phyloP scores from a whole-genome alignment of 2,888 invertebrate species.

The Tubulanus polymorphus region DNA sequence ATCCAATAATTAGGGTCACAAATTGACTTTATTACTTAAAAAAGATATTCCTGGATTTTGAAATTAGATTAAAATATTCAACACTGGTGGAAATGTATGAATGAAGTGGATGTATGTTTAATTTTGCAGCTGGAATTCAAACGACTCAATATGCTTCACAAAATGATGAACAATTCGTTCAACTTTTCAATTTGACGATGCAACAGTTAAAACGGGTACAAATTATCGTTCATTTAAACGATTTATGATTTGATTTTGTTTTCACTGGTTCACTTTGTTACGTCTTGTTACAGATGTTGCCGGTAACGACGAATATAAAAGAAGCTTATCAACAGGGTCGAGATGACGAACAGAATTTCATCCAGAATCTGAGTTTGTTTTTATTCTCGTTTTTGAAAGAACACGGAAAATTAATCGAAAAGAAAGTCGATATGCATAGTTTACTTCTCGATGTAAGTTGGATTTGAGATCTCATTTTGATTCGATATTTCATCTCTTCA shows the following conservation, averaged over 20 bases:
- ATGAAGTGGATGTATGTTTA: constrained; percentile 6
- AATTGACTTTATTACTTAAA: too few relatives aligned
- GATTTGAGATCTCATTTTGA: too few relatives aligned
- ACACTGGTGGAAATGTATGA: too few relatives aligned
- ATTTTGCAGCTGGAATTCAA: constrained; percentile 69
- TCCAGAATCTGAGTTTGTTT: constrained; percentile 96
- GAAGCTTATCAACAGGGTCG: constrained; percentile 89
- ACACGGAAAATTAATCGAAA: constrained; percentile 67
- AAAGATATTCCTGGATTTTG: too few relatives aligned
- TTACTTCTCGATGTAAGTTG: constrained; percentile 63
- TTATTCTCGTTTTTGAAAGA: constrained; percentile 94
- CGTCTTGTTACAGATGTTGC: constrained; percentile 66
- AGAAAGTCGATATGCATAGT: constrained; percentile 67
- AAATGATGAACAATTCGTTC: constrained; percentile 89
- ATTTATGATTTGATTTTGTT: not conserved
- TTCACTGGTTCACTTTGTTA: not conserved
- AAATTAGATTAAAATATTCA: too few relatives aligned
- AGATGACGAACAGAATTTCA: constrained; percentile 97
- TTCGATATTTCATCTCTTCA: too few relatives aligned
- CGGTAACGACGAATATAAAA: constrained; percentile 84
- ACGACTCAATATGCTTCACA: constrained; percentile 61
- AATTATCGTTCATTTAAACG: not conserved
- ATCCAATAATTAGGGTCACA: too few relatives aligned
- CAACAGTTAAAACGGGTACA: constrained; percentile 72
- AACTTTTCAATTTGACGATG: constrained; percentile 88